phyloP scores from a whole-genome alignment of 2,888 invertebrate genomes.

The Neocrepidodera transversa region DNA sequence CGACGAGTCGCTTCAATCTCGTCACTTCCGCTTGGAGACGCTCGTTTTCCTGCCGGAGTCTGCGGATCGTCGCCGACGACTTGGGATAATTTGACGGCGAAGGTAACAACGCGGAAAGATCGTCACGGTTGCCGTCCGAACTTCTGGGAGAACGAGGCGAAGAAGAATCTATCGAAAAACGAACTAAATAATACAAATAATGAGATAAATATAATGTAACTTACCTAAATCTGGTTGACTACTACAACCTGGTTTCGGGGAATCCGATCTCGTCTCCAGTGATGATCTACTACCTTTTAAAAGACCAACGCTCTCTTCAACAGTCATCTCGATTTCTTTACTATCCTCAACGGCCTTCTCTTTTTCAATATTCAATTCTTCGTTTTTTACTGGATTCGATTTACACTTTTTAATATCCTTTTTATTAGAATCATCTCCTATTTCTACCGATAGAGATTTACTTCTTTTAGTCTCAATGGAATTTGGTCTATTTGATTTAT shows the following conservation, averaged over 20 bases:
- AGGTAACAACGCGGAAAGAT: conserved; percentile 52
- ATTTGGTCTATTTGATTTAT: conserved; percentile 45
- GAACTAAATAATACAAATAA: neutral
- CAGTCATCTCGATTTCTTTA: conserved; percentile 49
- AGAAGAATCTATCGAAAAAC: conserved; percentile 49
- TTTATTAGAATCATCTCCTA: conserved; percentile 46
- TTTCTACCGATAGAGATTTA: conserved; percentile 53
- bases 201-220: conserved; percentile 10
- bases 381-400: conserved; percentile 51
- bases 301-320: conserved; percentile 50
- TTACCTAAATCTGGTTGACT: conserved; percentile 56
- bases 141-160: conserved; percentile 56
- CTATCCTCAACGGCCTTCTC: conserved; percentile 40
- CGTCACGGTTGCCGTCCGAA: conserved; percentile 52
- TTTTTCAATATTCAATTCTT: conserved; percentile 36
- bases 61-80: conserved; percentile 64
- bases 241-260: conserved; percentile 58
- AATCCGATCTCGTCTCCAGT: conserved; percentile 53
- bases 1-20: conserved; percentile 71
- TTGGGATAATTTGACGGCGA: conserved; percentile 55
- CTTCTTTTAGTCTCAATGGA: conserved; percentile 53
- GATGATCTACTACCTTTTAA: conserved; percentile 51
- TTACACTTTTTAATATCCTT: conserved; percentile 53
- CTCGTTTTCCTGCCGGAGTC: conserved; percentile 79
- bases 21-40: conserved; percentile 76